These are phyloP conservation scores for Puma concolor DNA, from an alignment of 2,113 vertebrate species.

Conservation along the genomic window DNA sequence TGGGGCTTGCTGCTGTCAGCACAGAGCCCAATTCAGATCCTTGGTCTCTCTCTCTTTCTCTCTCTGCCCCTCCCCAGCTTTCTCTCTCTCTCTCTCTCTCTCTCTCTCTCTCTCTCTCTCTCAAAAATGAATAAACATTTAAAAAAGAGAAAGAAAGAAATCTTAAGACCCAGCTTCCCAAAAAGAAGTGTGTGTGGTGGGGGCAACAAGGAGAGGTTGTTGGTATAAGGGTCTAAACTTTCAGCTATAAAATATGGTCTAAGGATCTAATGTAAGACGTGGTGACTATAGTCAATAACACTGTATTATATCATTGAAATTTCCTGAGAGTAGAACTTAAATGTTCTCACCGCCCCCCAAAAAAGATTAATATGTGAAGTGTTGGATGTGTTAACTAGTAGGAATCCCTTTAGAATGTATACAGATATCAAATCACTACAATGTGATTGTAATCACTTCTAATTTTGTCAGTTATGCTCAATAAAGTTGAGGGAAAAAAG, in stretches of 20 bases:
- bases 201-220: background rate
- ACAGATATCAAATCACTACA: background rate
- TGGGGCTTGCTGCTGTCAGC: too few species aligned
- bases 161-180: background rate
- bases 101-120: too few species aligned
- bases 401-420: background rate
- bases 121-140: too few species aligned
- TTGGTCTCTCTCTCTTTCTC: too few species aligned
- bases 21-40: too few species aligned
- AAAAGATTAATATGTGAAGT: background rate
- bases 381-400: background rate
- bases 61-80: too few species aligned
- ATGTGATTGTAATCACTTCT: background rate
- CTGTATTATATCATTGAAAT: background rate
- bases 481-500: background rate
- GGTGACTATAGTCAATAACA: background rate
- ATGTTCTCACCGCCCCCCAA: background rate
- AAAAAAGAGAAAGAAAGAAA: too few species aligned
- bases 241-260: background rate
- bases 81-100: too few species aligned
- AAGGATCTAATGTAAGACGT: background rate
- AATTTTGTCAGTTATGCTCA: background rate
- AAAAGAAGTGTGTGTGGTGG: background rate
- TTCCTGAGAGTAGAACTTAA: background rate
- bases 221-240: background rate